Conservation (phyloP, 2,888 invertebrate species). For the Pristionchus arcanus region DNA sequence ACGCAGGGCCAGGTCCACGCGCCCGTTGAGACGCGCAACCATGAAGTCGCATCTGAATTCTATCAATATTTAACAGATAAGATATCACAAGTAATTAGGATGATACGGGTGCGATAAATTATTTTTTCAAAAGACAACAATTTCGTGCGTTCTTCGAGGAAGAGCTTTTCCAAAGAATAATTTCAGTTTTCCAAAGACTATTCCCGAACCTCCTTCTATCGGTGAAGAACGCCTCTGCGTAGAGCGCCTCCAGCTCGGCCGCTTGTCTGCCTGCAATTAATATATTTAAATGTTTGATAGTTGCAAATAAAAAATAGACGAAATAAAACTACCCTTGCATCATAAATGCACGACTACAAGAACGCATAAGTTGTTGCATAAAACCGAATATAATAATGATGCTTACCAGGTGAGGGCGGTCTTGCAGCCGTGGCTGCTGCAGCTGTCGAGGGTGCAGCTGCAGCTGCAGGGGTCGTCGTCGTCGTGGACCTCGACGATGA, state of each 20-base stretch:
- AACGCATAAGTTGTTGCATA: no score
- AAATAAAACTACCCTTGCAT: neutral
- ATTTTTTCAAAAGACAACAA: no score
- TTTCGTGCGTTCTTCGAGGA: no score
- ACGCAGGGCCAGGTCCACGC: constrained; percentile 63
- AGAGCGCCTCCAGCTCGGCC: constrained; percentile 67
- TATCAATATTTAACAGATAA: no score
- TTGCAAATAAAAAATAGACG: neutral
- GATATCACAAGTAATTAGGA: no score
- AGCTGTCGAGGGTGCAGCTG: constrained; percentile 24
- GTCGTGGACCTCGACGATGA: neutral
- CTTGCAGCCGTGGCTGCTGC: constrained; percentile 3
- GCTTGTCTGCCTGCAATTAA: constrained; percentile 29
- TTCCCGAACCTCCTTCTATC: constrained; percentile 56
- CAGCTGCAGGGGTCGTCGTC: constrained; percentile 34
- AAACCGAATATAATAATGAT: neutral
- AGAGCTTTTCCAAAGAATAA: no score
- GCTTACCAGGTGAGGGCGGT: constrained; percentile 39
- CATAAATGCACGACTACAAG: no score
- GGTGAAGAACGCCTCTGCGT: constrained; percentile 67
- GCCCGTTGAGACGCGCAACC: constrained; percentile 63
- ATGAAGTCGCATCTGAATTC: constrained; percentile 63
- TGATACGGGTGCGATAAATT: no score
- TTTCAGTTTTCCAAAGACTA: no score
- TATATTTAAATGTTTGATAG: neutral